A percentile compares a stretch with the other conserved stretches of the same genome.
Evolutionary conservation across 1,140 invertebrate genomes (phyloP).

Genomic region (Leptonema lineaticorne): DNA sequence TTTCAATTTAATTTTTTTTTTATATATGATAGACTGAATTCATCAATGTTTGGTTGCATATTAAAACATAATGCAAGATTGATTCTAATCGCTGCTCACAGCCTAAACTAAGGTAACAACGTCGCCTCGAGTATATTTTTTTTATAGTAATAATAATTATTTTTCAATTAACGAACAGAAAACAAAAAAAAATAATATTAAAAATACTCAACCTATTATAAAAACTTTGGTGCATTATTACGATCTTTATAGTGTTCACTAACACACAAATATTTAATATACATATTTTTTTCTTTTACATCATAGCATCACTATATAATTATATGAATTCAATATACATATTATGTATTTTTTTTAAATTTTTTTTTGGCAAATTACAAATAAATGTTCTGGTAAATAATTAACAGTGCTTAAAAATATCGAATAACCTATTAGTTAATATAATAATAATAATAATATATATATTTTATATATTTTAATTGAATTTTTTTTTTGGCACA

Average conservation of each 20-base stretch:
- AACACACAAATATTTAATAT: constrained; percentile 31
- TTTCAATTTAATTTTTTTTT: too few relatives aligned
- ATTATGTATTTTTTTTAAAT: background rate
- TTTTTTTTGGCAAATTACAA: background rate
- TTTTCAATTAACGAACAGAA: too few relatives aligned
- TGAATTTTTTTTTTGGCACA: constrained; percentile 21
- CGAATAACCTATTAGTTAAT: background rate
- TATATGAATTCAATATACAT: background rate
- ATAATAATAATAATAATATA: too few relatives aligned
- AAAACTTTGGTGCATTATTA: constrained; percentile 34
- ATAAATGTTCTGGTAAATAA: constrained; percentile 5
- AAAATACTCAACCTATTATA: constrained; percentile 25
- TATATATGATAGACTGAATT: constrained; percentile 31
- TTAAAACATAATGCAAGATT: constrained; percentile 34
- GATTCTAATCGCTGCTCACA: constrained; percentile 35
- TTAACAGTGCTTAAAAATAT: constrained; percentile 12
- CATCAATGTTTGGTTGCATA: constrained; percentile 29
- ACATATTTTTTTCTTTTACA: constrained; percentile 10
- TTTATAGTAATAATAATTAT: background rate
- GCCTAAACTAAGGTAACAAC: constrained; percentile 40
- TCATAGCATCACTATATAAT: background rate
- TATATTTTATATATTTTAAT: too few relatives aligned
- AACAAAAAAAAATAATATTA: constrained; percentile 11
- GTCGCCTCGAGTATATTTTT: constrained; percentile 26
- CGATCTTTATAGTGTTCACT: constrained; percentile 32